A percentile compares a stretch with the other conserved stretches of the same genome.
These are phyloP conservation scores for Tauraco hartlaubi DNA, from an alignment of 2,797 vertebrate genomes.

Conservation along the genomic window DNA sequence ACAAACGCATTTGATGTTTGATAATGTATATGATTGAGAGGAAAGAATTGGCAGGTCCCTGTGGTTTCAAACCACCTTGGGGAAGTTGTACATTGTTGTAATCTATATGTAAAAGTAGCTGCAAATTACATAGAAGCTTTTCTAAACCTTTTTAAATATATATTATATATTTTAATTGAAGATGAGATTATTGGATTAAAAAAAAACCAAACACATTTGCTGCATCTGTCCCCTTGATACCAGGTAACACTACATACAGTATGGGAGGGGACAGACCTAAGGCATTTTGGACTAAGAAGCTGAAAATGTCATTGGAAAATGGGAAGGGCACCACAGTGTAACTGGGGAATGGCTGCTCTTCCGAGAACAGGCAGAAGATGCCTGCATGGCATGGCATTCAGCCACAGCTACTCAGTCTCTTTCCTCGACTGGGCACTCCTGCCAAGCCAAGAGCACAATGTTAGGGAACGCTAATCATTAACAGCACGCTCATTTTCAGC, in stretches of 20 bases:
- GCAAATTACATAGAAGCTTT: slow-evolving; percentile 76
- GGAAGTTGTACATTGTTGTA: slow-evolving; percentile 70
- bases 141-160: slow-evolving; percentile 69
- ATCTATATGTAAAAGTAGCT: slow-evolving; percentile 75
- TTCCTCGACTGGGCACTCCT: not conserved
- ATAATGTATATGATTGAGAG: slow-evolving; percentile 21
- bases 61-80: slow-evolving; percentile 40
- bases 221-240: slow-evolving; percentile 61
- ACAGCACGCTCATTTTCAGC: not conserved
- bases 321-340: not conserved
- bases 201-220: not conserved
- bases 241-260: slow-evolving; percentile 69
- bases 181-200: slow-evolving; percentile 71
- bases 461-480: slow-evolving; percentile 6
- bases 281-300: slow-evolving; percentile 11
- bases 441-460: not conserved
- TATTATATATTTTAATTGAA: slow-evolving; percentile 76
- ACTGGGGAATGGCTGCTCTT: not conserved
- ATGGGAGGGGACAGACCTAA: not conserved
- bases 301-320: not conserved
- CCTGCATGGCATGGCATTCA: not conserved
- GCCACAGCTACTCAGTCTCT: not conserved
- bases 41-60: not conserved
- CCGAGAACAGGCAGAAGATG: not conserved
- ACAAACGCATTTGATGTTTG: slow-evolving; percentile 3